Evolutionary conservation across 2,113 vertebrate genomes (phyloP).

Genomic region (Motacilla tschutschensis): DNA sequence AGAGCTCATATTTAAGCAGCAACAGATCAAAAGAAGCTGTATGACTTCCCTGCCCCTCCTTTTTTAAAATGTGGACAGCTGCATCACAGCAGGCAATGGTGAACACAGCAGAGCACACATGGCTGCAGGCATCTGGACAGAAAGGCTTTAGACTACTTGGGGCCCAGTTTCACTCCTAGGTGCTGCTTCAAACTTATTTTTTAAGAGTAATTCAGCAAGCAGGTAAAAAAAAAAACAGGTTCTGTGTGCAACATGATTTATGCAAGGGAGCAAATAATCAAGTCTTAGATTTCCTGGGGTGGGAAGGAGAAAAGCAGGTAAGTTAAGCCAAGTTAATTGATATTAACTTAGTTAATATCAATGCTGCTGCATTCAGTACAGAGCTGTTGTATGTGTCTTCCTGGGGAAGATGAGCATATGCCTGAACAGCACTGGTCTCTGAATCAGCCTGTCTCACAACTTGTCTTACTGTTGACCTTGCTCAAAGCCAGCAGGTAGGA

Average conservation of each 20-base stretch:
- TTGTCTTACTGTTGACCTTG: neutral
- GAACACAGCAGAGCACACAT: neutral
- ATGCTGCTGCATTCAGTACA: neutral
- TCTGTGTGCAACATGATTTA: neutral
- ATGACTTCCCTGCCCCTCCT: neutral
- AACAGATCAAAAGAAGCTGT: neutral
- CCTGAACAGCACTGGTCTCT: neutral
- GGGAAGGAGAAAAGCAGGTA: neutral
- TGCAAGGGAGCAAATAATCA: neutral
- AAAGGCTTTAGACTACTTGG: neutral
- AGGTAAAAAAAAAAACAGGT: neutral
- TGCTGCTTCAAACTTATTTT: neutral
- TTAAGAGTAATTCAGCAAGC: neutral
- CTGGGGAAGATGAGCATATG: neutral
- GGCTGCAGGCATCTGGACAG: accelerated
- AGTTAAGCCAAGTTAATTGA: neutral
- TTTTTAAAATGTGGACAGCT: neutral
- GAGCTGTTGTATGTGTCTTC: accelerated
- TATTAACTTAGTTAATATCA: too few species aligned
- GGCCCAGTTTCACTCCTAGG: neutral
- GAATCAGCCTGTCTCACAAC: neutral
- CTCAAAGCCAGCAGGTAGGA: neutral
- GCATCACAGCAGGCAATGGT: accelerated
- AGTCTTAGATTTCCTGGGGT: neutral
- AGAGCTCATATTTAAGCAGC: neutral